These are phyloP conservation scores for Diorhabda carinulata DNA, from an alignment of 1,140 invertebrate species.

Conservation along the genomic window DNA sequence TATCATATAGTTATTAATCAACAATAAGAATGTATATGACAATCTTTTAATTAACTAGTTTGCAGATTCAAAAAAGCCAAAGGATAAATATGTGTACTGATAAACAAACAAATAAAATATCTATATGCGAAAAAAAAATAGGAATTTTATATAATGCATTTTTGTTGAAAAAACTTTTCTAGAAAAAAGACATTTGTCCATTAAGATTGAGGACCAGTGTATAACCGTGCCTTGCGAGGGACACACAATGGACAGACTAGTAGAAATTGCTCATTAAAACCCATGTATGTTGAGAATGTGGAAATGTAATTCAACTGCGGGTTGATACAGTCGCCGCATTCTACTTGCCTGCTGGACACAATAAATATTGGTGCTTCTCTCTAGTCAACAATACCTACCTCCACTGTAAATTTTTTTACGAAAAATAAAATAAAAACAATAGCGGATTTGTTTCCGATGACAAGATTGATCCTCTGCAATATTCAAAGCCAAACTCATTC, in stretches of 20 bases:
- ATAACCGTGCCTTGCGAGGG: constrained; percentile 15
- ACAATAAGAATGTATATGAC: no score
- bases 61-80: no score
- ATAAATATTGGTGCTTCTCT: constrained; percentile 43
- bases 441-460: constrained; percentile 34
- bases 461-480: constrained; percentile 34
- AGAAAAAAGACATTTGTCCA: neutral
- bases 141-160: no score
- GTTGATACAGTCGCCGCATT: constrained; percentile 34
- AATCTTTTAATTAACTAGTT: no score
- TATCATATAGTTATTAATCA: no score
- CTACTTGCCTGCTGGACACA: constrained; percentile 41
- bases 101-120: no score
- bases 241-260: constrained; percentile 25
- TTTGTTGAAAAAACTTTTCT: neutral
- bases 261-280: constrained; percentile 42
- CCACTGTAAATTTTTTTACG: constrained; percentile 39
- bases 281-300: constrained; percentile 43
- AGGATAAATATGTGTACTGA: no score
- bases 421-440: constrained; percentile 30
- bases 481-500: constrained; percentile 12
- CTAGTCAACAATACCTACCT: constrained; percentile 41
- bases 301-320: constrained; percentile 36
- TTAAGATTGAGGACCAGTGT: neutral
- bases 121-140: no score